Conservation (phyloP, 1,140 invertebrate genomes). For the Nasonia longicornis region DNA sequence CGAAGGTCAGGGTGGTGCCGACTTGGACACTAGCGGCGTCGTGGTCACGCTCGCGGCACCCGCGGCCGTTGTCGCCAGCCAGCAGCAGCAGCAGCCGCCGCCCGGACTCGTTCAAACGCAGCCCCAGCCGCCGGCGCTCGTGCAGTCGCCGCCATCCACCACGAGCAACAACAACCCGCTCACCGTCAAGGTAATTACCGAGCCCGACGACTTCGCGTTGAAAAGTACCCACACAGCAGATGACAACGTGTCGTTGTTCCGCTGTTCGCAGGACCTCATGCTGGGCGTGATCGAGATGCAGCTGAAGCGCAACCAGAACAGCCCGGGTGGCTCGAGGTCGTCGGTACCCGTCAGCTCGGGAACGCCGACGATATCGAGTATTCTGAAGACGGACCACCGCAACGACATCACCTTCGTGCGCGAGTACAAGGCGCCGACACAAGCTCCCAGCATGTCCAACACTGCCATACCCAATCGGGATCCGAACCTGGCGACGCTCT, state of each 20-base stretch:
- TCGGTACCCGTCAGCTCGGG: constrained; percentile 65
- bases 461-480: constrained; percentile 67
- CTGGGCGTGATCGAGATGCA: constrained; percentile 81
- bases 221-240: no score
- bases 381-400: constrained; percentile 71
- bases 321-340: constrained; percentile 59
- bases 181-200: constrained; percentile 71
- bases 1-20: constrained; percentile 74
- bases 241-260: not conserved
- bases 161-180: constrained; percentile 69
- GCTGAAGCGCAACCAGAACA: constrained; percentile 74
- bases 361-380: constrained; percentile 76
- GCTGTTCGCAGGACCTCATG: constrained; percentile 72
- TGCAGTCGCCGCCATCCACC: constrained; percentile 68
- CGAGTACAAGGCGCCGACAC: constrained; percentile 64
- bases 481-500: constrained; percentile 75
- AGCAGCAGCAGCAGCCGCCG: constrained; percentile 50
- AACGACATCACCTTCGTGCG: constrained; percentile 71
- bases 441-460: constrained; percentile 55
- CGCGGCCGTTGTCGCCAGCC: constrained; percentile 34
- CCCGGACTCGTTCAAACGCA: constrained; percentile 51
- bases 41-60: constrained; percentile 55
- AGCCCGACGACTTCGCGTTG: not conserved
- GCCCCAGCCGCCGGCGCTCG: constrained; percentile 62
- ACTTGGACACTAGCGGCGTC: constrained; percentile 61